Evolutionary conservation across 2,113 vertebrate genomes (phyloP).

Genomic region (Callospermophilus lateralis): DNA sequence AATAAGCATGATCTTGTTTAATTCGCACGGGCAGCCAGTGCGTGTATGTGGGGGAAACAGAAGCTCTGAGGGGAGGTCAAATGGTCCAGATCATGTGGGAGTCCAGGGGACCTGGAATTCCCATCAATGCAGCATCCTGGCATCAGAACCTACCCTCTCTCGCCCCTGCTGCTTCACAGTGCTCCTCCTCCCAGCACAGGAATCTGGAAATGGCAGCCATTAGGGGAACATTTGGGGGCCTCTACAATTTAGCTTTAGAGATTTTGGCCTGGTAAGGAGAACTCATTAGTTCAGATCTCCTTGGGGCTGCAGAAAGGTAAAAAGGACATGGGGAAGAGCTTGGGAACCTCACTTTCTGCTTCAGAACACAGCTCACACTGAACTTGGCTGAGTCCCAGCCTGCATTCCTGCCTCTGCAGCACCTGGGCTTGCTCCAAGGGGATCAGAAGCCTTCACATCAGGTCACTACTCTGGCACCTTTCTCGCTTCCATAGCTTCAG

Average conservation of each 20-base stretch:
- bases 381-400: constrained; percentile 76
- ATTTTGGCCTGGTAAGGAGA: not conserved
- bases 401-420: constrained; percentile 74
- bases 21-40: not conserved
- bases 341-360: constrained; percentile 84
- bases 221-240: not conserved
- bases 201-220: not conserved
- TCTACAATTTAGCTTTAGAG: not conserved
- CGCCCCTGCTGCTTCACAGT: not conserved
- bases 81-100: not conserved
- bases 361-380: constrained; percentile 82
- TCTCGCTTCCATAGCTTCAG: not conserved
- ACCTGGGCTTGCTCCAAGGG: constrained; percentile 76
- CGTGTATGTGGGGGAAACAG: not conserved
- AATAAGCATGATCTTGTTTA: not conserved
- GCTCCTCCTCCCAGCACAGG: not conserved
- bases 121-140: not conserved
- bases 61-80: not conserved
- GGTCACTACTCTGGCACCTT: not conserved
- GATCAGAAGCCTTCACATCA: not conserved
- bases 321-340: not conserved
- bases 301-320: not conserved
- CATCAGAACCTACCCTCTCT: not conserved
- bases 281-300: not conserved
- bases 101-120: not conserved